A percentile compares a stretch with the other conserved stretches of the same genome.
Conservation (phyloP, 2,888 invertebrate genomes). For the Pachydiplax longipennis region DNA sequence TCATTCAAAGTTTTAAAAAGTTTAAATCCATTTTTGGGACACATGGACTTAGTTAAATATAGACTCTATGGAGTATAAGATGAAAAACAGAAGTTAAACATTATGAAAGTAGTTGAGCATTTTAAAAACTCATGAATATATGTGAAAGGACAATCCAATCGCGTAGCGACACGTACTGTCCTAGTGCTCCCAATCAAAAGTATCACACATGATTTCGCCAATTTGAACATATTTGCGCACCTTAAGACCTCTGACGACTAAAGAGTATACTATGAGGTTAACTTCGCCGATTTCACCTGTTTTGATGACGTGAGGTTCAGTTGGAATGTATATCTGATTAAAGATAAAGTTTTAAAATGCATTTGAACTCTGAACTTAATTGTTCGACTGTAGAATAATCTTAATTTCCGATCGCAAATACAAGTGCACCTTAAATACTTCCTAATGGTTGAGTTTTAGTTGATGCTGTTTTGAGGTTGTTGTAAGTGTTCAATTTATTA, state of each 20-base stretch:
- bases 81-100: too few relatives aligned
- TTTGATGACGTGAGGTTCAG: conserved; percentile 31
- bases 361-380: neutral
- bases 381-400: neutral
- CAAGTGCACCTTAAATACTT: conserved; percentile 20
- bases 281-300: conserved; percentile 30
- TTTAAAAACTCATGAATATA: too few relatives aligned
- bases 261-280: neutral
- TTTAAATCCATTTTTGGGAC: too few relatives aligned
- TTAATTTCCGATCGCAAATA: neutral
- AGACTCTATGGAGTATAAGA: too few relatives aligned
- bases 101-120: too few relatives aligned
- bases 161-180: neutral
- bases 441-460: conserved; percentile 1
- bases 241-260: neutral
- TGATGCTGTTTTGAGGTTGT: conserved; percentile 10
- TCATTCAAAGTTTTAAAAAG: too few relatives aligned
- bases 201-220: neutral
- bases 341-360: neutral
- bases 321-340: conserved; percentile 9
- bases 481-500: conserved; percentile 11
- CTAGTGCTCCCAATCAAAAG: neutral
- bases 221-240: neutral
- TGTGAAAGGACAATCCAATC: too few relatives aligned
- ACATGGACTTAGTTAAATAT: too few relatives aligned